These are phyloP conservation scores for Meloidogyne chitwoodi DNA, from an alignment of 1,140 invertebrate genomes.

Conservation along the genomic window DNA sequence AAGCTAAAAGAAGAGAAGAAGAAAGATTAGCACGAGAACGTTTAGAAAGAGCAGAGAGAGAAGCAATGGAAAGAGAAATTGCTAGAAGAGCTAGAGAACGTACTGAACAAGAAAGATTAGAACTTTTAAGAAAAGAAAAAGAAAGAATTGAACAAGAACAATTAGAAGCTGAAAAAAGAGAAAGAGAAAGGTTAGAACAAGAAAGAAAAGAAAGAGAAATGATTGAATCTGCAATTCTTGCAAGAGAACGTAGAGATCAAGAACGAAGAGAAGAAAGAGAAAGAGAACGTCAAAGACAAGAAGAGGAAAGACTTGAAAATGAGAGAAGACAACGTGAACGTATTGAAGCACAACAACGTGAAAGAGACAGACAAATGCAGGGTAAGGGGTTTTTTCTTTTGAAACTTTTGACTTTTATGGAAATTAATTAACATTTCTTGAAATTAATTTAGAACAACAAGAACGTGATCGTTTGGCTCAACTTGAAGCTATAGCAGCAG, in stretches of 20 bases:
- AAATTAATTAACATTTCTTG: background rate
- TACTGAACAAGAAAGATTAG: slow-evolving; percentile 51
- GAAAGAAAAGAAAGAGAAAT: slow-evolving; percentile 42
- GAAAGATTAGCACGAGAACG: slow-evolving; percentile 36
- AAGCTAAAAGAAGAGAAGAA: slow-evolving; percentile 43
- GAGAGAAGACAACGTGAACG: slow-evolving; percentile 47
- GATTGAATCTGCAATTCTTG: slow-evolving; percentile 28
- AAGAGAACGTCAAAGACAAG: slow-evolving; percentile 36
- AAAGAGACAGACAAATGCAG: slow-evolving; percentile 27
- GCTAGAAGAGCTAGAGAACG: slow-evolving; percentile 42
- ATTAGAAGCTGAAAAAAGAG: slow-evolving; percentile 49
- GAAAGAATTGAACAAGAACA: slow-evolving; percentile 52
- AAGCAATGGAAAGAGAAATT: slow-evolving; percentile 17
- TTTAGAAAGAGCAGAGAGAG: slow-evolving; percentile 35
- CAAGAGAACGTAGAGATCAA: slow-evolving; percentile 42
- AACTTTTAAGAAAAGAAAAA: slow-evolving; percentile 48
- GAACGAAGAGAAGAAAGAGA: slow-evolving; percentile 41
- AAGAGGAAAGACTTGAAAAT: slow-evolving; percentile 25
- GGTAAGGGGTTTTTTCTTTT: background rate
- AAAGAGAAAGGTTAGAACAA: slow-evolving; percentile 46
- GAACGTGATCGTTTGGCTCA: slow-evolving; percentile 39
- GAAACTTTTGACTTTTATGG: background rate
- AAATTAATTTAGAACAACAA: slow-evolving; percentile 24
- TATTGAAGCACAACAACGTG: slow-evolving; percentile 39
- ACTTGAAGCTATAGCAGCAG: slow-evolving; percentile 43